Conservation (phyloP, 1,140 invertebrate genomes). For the Eupristina koningsbergeri region DNA sequence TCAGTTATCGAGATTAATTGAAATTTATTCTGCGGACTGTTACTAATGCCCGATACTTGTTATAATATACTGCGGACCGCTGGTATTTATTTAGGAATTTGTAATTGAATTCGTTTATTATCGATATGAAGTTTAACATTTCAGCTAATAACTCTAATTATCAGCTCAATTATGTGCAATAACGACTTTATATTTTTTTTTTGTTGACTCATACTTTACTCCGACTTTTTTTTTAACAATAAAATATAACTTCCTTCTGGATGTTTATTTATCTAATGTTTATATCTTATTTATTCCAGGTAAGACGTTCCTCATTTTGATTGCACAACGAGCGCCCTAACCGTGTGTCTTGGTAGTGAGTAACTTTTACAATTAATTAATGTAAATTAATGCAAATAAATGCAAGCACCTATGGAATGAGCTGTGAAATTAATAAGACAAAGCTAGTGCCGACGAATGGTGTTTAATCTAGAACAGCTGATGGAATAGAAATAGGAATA, state of each 20-base stretch:
- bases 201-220: too few relatives aligned
- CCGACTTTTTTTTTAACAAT: too few relatives aligned
- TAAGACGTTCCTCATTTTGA: not conserved
- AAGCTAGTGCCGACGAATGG: not conserved
- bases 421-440: not conserved
- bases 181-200: too few relatives aligned
- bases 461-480: too few relatives aligned
- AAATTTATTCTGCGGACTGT: not conserved
- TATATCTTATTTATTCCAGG: slow-evolving; percentile 33
- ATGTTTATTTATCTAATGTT: not conserved
- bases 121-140: too few relatives aligned
- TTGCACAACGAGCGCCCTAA: not conserved
- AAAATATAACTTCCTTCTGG: too few relatives aligned
- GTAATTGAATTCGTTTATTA: not conserved
- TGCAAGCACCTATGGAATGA: too few relatives aligned
- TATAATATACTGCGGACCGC: not conserved
- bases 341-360: not conserved
- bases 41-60: not conserved
- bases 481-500: too few relatives aligned
- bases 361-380: not conserved
- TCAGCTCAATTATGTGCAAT: too few relatives aligned
- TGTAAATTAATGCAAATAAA: too few relatives aligned
- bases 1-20: not conserved
- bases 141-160: too few relatives aligned
- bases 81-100: not conserved